Percentiles rank a stretch among this genome's conserved stretches.
phyloP scores from a whole-genome alignment of 2,888 invertebrate species.

The Diaprepes abbreviatus region DNA sequence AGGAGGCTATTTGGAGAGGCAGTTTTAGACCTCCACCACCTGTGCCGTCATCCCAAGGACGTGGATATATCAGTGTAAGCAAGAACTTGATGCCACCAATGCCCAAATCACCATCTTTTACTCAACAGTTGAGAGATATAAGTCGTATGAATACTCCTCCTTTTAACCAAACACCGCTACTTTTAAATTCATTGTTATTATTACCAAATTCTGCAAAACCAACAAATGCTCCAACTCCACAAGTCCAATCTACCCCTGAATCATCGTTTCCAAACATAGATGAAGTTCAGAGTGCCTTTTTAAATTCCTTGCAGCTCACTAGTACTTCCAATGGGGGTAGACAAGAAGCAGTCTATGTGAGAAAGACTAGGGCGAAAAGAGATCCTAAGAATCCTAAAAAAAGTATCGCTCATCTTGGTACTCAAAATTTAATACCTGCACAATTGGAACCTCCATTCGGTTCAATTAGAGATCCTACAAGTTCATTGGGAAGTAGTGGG shows the following conservation, averaged over 20 bases:
- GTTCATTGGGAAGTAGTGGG: background rate
- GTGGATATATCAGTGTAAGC: background rate
- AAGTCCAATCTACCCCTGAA: background rate
- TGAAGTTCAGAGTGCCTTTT: background rate
- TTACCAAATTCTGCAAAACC: too few relatives aligned
- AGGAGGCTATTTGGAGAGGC: background rate
- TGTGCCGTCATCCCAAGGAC: background rate
- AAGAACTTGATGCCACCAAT: conserved; percentile 14
- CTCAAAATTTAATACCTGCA: background rate
- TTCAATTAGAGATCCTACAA: too few relatives aligned
- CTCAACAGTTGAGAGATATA: background rate
- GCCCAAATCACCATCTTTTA: background rate
- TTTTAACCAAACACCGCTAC: background rate
- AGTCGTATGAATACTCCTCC: background rate
- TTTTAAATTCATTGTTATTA: background rate
- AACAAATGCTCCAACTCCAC: too few relatives aligned
- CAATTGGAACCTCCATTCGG: background rate
- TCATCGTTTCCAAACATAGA: background rate
- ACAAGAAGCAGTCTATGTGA: conserved; percentile 10
- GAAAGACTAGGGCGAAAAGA: background rate
- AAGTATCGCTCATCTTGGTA: background rate
- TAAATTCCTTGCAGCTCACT: background rate
- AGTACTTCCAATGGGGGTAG: background rate
- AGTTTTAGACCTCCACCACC: background rate
- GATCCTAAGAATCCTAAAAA: background rate